Evolutionary conservation across 92 coral and sea anemone genomes (phyloP).

Genomic region (Heliopora coerulea): DNA sequence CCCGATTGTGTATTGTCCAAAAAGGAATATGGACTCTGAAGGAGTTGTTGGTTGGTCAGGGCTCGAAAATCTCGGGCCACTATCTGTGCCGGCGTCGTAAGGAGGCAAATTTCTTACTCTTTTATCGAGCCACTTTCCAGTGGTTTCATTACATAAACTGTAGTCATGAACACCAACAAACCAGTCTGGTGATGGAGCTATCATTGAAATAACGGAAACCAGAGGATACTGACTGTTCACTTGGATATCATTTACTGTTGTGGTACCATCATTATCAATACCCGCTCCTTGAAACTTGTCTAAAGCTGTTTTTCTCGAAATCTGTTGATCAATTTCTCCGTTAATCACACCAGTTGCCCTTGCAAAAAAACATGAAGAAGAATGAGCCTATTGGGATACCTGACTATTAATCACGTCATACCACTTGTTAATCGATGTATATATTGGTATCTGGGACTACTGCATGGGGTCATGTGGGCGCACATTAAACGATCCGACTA

Average conservation of each 20-base stretch:
- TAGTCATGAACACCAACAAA: conserved; percentile 23
- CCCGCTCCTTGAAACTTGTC: neutral
- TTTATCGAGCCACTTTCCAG: conserved; percentile 8
- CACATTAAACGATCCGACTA: too few species aligned
- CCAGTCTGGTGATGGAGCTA: conserved; percentile 50
- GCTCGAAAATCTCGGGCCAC: conserved; percentile 6
- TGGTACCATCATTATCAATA: neutral
- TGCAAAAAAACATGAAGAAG: neutral
- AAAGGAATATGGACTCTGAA: conserved; percentile 9
- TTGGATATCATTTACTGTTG: neutral
- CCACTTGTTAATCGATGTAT: too few species aligned
- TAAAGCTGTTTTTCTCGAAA: neutral
- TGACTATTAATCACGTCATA: too few species aligned
- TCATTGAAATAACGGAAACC: conserved; percentile 44
- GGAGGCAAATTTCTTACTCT: conserved; percentile 1
- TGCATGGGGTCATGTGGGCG: too few species aligned
- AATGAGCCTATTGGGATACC: too few species aligned
- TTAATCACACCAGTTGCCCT: neutral
- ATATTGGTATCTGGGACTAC: too few species aligned
- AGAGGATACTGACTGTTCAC: conserved; percentile 37
- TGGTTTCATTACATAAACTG: conserved; percentile 11
- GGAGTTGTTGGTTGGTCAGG: neutral
- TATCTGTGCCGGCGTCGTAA: conserved; percentile 40
- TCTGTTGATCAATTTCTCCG: conserved; percentile 1
- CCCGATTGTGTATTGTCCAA: conserved; percentile 23